Percentiles rank a stretch among this genome's conserved stretches.
Conservation (phyloP, 2,888 invertebrate species). For the Tipula lateralis region DNA sequence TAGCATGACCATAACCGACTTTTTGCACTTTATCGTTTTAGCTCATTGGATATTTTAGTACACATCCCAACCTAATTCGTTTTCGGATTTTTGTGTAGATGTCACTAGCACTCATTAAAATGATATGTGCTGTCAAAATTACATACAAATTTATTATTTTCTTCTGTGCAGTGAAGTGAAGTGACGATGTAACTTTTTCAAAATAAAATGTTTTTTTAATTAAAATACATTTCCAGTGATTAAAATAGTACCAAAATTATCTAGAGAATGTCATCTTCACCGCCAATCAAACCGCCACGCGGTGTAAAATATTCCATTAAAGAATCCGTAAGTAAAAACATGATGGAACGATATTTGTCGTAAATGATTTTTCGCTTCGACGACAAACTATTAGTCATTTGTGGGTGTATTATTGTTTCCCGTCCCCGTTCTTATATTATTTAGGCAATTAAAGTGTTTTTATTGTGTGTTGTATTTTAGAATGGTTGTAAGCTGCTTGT, state of each 20-base stretch:
- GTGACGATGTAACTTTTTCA: neutral
- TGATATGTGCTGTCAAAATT: neutral
- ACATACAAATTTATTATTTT: neutral
- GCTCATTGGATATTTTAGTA: too few species aligned
- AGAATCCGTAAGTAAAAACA: constrained; percentile 64
- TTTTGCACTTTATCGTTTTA: too few species aligned
- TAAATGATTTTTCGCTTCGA: neutral
- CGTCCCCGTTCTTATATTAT: neutral
- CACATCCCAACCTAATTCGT: neutral
- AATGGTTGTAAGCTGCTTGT: constrained; percentile 73
- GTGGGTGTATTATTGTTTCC: constrained; percentile 19
- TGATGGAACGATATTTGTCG: neutral
- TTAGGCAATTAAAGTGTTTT: neutral
- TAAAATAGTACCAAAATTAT: constrained; percentile 27
- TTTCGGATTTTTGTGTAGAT: neutral
- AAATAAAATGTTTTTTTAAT: neutral
- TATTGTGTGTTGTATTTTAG: constrained; percentile 47
- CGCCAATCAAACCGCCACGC: constrained; percentile 79
- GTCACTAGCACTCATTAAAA: neutral
- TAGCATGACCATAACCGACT: too few species aligned
- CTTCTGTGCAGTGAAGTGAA: neutral
- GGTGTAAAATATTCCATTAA: constrained; percentile 74
- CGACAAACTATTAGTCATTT: neutral
- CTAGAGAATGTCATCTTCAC: constrained; percentile 57
- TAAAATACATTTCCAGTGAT: neutral